Conservation (phyloP, 2,888 invertebrate genomes). For the Osmoderma eremita region DNA sequence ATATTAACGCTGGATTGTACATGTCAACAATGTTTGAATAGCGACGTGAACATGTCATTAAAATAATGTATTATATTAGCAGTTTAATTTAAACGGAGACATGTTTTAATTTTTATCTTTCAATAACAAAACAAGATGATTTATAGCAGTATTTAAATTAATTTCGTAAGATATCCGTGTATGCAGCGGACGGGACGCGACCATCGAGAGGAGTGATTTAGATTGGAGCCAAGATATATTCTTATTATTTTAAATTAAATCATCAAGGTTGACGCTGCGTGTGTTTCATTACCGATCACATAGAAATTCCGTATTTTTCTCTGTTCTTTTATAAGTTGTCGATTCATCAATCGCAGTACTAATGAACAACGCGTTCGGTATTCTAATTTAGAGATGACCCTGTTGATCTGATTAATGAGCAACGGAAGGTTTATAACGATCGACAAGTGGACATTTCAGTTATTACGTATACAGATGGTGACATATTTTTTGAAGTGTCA, state of each 20-base stretch:
- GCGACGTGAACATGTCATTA: too few relatives aligned
- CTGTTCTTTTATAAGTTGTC: slow-evolving; percentile 35
- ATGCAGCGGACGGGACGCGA: not conserved
- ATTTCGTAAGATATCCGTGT: slow-evolving; percentile 7
- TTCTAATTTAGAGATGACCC: slow-evolving; percentile 41
- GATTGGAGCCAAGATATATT: slow-evolving; percentile 40
- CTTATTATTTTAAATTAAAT: slow-evolving; percentile 45
- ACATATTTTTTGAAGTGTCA: slow-evolving; percentile 17
- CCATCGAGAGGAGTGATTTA: slow-evolving; percentile 28
- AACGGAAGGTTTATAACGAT: slow-evolving; percentile 34
- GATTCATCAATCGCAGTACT: slow-evolving; percentile 41
- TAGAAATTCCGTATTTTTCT: slow-evolving; percentile 28
- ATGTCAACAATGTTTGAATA: too few relatives aligned
- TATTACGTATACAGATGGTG: slow-evolving; percentile 28
- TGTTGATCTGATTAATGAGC: slow-evolving; percentile 35
- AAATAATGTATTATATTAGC: not conserved
- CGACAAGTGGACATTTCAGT: slow-evolving; percentile 22
- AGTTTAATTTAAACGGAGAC: not conserved
- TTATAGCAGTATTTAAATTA: slow-evolving; percentile 8
- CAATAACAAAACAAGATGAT: slow-evolving; percentile 5
- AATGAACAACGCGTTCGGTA: slow-evolving; percentile 30
- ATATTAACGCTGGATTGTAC: too few relatives aligned
- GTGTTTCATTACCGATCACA: slow-evolving; percentile 20
- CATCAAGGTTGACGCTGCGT: slow-evolving; percentile 40
- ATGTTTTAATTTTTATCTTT: not conserved